Conservation (phyloP, 2,888 invertebrate genomes). For the Mythimna impura region DNA sequence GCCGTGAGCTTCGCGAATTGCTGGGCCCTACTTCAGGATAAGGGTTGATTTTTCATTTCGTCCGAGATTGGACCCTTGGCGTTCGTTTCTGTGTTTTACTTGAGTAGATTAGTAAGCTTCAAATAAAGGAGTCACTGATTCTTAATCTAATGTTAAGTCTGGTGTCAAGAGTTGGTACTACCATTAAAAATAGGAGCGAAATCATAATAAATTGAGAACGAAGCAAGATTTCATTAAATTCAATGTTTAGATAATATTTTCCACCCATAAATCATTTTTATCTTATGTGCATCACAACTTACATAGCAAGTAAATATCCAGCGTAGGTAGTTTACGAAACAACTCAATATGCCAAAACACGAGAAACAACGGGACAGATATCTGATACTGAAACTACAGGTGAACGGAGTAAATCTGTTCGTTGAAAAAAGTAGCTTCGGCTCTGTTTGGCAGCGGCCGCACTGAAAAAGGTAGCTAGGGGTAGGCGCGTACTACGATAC, state of each 20-base stretch:
- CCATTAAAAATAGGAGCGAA: not conserved
- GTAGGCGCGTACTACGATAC: slow-evolving; percentile 50
- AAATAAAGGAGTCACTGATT: not conserved
- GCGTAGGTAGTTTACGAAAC: slow-evolving; percentile 30
- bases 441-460: slow-evolving; percentile 66
- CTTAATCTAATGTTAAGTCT: not conserved
- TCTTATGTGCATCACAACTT: not conserved
- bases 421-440: slow-evolving; percentile 56
- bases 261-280: not conserved
- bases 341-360: slow-evolving; percentile 52
- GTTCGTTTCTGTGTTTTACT: not conserved
- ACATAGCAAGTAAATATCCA: slow-evolving; percentile 17
- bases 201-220: not conserved
- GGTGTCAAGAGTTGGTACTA: not conserved
- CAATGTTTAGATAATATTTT: not conserved
- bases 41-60: not conserved
- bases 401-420: slow-evolving; percentile 57
- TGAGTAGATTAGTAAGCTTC: not conserved
- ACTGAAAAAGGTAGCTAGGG: slow-evolving; percentile 62
- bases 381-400: slow-evolving; percentile 62
- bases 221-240: not conserved
- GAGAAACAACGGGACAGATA: slow-evolving; percentile 55
- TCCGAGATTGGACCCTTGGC: not conserved
- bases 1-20: slow-evolving; percentile 14
- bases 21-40: not conserved